Percentiles rank a stretch among this genome's conserved stretches.
Conservation (phyloP, 2,113 vertebrate species). For the Morone saxatilis region DNA sequence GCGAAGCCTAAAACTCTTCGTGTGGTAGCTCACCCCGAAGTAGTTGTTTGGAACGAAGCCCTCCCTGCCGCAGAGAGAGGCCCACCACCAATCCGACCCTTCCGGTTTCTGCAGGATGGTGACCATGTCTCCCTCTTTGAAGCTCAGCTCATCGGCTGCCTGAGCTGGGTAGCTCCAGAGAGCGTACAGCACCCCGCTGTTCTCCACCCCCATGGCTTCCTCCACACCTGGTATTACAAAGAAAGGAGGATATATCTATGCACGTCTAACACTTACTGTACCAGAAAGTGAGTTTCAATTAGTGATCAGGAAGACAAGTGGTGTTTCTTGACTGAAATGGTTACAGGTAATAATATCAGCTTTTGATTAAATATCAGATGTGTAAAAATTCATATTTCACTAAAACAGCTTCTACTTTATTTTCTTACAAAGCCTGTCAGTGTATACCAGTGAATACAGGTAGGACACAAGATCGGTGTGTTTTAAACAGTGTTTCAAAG, state of each 20-base stretch:
- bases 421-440: background rate
- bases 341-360: background rate
- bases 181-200: slow-evolving; percentile 89
- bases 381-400: background rate
- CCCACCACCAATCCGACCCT: slow-evolving; percentile 92
- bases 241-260: background rate
- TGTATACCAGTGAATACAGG: background rate
- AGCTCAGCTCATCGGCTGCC: slow-evolving; percentile 89
- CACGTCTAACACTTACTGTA: background rate
- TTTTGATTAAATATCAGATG: background rate
- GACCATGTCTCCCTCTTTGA: slow-evolving; percentile 91
- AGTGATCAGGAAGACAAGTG: background rate
- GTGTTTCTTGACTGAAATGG: background rate
- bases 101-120: slow-evolving; percentile 90
- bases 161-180: slow-evolving; percentile 92
- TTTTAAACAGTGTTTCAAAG: background rate
- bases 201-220: slow-evolving; percentile 89
- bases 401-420: background rate
- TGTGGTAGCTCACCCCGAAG: slow-evolving; percentile 87
- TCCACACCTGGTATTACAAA: slow-evolving; percentile 83
- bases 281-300: background rate
- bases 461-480: background rate
- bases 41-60: slow-evolving; percentile 93
- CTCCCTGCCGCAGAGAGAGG: slow-evolving; percentile 89
- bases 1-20: no score